Percentiles rank a stretch among this genome's conserved stretches.
phyloP scores from a whole-genome alignment of 2,888 invertebrate species.

The Drosophila putrida region DNA sequence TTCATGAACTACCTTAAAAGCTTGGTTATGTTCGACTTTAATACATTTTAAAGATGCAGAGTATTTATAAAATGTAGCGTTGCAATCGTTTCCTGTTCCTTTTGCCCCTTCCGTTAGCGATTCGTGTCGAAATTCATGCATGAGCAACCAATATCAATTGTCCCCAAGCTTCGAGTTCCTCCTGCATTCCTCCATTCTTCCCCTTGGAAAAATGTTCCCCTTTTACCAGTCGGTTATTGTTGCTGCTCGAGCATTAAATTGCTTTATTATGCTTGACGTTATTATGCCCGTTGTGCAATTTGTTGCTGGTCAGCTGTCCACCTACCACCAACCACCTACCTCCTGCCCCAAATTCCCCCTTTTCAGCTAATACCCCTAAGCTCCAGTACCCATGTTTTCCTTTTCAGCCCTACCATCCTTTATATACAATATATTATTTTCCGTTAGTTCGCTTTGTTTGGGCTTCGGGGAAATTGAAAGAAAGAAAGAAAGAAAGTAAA shows the following conservation, averaged over 20 bases:
- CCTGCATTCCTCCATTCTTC: background rate
- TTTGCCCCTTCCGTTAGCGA: background rate
- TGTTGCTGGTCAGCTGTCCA: constrained; percentile 54
- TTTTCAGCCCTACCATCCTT: background rate
- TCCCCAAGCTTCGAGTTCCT: constrained; percentile 2
- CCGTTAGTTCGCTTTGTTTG: constrained; percentile 27
- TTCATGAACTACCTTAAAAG: no score
- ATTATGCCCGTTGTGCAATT: constrained; percentile 69
- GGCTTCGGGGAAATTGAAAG: constrained; percentile 32
- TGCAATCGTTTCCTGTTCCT: background rate
- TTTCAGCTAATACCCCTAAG: background rate
- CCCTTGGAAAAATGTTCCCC: background rate
- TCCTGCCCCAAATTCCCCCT: background rate
- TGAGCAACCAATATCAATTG: constrained; percentile 58
- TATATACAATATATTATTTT: constrained; percentile 22
- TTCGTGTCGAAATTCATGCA: constrained; percentile 65
- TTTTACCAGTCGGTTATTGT: constrained; percentile 43
- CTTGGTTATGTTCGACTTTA: background rate
- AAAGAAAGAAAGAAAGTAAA: constrained; percentile 16
- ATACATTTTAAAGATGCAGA: background rate
- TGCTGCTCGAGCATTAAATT: constrained; percentile 72
- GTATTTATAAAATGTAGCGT: background rate
- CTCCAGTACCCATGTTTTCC: constrained; percentile 1
- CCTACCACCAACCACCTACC: constrained; percentile 3
- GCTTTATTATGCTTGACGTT: constrained; percentile 79